Conservation (phyloP, 2,888 invertebrate species). For the Candidula unifasciata region DNA sequence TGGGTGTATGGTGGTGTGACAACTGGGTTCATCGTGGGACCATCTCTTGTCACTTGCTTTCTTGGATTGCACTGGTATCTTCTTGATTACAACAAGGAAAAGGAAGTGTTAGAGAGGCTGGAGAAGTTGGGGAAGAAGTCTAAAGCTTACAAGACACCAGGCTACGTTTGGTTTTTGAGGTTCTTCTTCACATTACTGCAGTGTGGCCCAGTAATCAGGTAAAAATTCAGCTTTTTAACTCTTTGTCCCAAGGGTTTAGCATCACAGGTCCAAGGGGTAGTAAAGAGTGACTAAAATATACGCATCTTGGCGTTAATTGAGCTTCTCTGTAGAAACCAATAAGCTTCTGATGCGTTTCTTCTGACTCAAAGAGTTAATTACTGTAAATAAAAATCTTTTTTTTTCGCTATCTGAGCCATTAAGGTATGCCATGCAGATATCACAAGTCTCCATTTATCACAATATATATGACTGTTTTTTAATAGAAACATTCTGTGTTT, state of each 20-base stretch:
- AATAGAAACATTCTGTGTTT: too few species aligned
- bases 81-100: constrained; percentile 65
- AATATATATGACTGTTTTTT: too few species aligned
- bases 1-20: constrained; percentile 63
- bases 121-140: constrained; percentile 51
- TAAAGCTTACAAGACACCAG: constrained; percentile 57
- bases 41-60: constrained; percentile 64
- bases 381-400: too few species aligned
- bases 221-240: constrained; percentile 10
- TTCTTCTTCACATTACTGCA: constrained; percentile 67
- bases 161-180: constrained; percentile 62
- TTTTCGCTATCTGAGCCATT: too few species aligned
- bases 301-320: not conserved
- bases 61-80: constrained; percentile 69
- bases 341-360: too few species aligned
- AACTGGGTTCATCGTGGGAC: constrained; percentile 62
- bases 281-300: not conserved
- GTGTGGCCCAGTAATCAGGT: constrained; percentile 71
- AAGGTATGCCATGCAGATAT: too few species aligned
- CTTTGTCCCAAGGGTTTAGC: not conserved
- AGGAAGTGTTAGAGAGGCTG: constrained; percentile 53
- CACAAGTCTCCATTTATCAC: too few species aligned
- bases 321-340: too few species aligned
- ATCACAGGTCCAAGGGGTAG: too few species aligned
- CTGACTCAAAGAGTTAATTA: too few species aligned